Conservation (phyloP, 2,797 vertebrate species). For the Danio choprae region DNA sequence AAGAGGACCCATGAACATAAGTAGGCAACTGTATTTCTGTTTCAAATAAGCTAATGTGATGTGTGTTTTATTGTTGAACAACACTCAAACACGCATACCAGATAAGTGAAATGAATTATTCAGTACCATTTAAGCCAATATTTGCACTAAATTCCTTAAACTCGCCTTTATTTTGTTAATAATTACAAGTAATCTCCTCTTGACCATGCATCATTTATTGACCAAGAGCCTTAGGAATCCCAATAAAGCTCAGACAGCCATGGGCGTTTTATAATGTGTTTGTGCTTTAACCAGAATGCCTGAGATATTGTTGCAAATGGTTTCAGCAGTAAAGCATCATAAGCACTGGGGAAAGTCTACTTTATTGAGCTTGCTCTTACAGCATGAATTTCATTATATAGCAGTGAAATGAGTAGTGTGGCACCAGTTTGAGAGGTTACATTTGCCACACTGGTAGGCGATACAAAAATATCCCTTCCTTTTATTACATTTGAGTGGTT, state of each 20-base stretch:
- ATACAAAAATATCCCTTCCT: conserved; percentile 39
- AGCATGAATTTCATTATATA: conserved; percentile 52
- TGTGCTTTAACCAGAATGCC: conserved; percentile 28
- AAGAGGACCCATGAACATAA: not conserved
- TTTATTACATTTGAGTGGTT: conserved; percentile 56
- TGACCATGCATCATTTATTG: conserved; percentile 29
- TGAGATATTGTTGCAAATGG: conserved; percentile 31
- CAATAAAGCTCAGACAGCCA: conserved; percentile 50
- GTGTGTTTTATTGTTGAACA: not conserved
- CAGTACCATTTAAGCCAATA: conserved; percentile 8
- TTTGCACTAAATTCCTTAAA: not conserved
- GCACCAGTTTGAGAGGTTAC: conserved; percentile 58
- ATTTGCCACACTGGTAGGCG: conserved; percentile 39
- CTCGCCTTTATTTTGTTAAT: not conserved
- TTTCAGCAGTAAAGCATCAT: conserved; percentile 23
- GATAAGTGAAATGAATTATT: conserved; percentile 20
- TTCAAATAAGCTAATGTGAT: not conserved
- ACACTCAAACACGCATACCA: not conserved
- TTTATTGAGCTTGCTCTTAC: conserved; percentile 43
- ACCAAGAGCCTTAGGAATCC: conserved; percentile 13
- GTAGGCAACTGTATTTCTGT: not conserved
- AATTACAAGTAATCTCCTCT: conserved; percentile 29
- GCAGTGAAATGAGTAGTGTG: conserved; percentile 54
- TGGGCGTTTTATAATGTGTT: conserved; percentile 3
- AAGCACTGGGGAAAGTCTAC: conserved; percentile 44